Conservation (phyloP, 2,113 vertebrate genomes). For the Mustelus asterias region DNA sequence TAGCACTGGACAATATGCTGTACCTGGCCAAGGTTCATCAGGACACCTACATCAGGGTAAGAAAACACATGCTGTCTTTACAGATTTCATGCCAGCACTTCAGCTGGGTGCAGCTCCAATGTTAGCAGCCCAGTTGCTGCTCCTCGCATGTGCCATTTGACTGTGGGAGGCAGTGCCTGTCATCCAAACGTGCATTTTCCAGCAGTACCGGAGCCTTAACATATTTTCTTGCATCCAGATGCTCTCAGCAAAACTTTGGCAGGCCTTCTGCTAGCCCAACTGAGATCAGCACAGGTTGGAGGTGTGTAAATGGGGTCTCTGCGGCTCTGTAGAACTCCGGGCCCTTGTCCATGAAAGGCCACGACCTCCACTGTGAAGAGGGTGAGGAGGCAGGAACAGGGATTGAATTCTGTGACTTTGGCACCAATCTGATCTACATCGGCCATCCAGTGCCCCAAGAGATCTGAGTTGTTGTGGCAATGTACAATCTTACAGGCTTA, state of each 20-base stretch:
- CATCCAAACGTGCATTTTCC: background rate
- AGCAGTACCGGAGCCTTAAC: background rate
- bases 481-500: too few relatives aligned
- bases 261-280: background rate
- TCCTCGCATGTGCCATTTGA: background rate
- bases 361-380: too few relatives aligned
- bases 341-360: background rate
- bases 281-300: background rate
- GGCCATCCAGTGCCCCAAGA: too few relatives aligned
- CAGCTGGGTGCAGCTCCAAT: too few relatives aligned
- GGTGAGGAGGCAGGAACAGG: too few relatives aligned
- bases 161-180: background rate
- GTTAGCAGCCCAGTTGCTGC: too few relatives aligned
- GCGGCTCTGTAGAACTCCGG: background rate
- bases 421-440: too few relatives aligned
- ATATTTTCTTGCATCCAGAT: background rate
- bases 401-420: too few relatives aligned
- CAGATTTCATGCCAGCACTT: background rate
- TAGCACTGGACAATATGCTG: conserved; percentile 96
- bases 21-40: conserved; percentile 91
- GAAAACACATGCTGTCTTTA: conserved; percentile 24
- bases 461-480: too few relatives aligned
- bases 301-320: fast-evolving
- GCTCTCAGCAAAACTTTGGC: background rate
- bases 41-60: conserved; percentile 92